Conservation (phyloP, 2,888 invertebrate species). For the Listrodromus nycthemerus region DNA sequence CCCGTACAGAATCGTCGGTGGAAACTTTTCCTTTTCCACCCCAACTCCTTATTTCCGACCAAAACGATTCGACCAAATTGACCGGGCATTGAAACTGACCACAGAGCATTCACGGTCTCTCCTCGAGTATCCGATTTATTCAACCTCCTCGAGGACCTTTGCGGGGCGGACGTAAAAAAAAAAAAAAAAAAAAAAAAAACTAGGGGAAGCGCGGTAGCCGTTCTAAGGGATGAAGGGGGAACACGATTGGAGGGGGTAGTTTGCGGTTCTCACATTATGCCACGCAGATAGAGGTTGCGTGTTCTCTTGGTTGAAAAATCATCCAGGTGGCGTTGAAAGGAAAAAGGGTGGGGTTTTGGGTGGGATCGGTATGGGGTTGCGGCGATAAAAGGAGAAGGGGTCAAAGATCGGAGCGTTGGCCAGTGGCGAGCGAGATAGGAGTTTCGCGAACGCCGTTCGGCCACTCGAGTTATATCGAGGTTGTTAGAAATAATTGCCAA, state of each 20-base stretch:
- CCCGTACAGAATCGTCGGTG: no score
- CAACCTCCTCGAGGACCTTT: conserved; percentile 36
- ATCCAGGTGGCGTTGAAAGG: conserved; percentile 17
- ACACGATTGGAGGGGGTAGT: neutral
- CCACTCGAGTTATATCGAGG: conserved; percentile 72
- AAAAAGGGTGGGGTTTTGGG: no score
- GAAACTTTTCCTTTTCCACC: conserved; percentile 20
- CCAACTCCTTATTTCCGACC: neutral
- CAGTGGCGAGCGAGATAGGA: conserved; percentile 36
- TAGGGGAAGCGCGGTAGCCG: neutral
- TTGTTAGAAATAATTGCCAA: conserved; percentile 78
- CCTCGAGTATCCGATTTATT: conserved; percentile 60
- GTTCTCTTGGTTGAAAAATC: conserved; percentile 39
- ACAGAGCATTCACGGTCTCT: conserved; percentile 56
- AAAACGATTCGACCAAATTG: conserved; percentile 30
- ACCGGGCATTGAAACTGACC: conserved; percentile 59
- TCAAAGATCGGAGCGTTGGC: conserved; percentile 38
- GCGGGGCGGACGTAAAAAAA: conserved; percentile 23
- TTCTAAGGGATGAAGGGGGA: neutral
- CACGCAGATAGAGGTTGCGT: conserved; percentile 19
- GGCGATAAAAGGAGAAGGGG: neutral
- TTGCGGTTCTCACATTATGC: conserved; percentile 38
- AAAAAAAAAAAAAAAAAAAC: conserved; percentile 10
- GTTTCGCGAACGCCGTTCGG: conserved; percentile 64
- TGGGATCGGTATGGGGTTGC: no score